Conservation (phyloP, 2,888 invertebrate genomes). For the Pasiphila rectangulata region DNA sequence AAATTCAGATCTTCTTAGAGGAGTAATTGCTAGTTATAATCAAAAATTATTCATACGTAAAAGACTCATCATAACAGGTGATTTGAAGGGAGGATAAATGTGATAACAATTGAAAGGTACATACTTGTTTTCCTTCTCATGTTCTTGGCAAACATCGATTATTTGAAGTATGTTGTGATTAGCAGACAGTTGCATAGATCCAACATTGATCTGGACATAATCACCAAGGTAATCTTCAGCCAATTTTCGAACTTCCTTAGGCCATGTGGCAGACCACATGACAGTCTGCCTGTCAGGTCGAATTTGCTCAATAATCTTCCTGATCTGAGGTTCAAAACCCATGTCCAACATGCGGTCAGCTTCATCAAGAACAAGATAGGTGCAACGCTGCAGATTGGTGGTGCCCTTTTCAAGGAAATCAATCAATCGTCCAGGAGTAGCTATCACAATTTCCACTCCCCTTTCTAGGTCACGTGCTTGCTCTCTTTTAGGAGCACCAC, state of each 20-base stretch:
- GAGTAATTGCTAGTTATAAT: slow-evolving; percentile 56
- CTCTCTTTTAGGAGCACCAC: slow-evolving; percentile 92
- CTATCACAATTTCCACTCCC: slow-evolving; percentile 93
- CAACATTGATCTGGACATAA: slow-evolving; percentile 95
- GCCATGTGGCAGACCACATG: slow-evolving; percentile 99
- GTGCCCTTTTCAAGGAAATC: slow-evolving; percentile 90
- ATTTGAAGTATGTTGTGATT: slow-evolving; percentile 96
- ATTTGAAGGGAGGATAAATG: background rate
- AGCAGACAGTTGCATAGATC: slow-evolving; percentile 91
- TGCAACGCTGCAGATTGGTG: slow-evolving; percentile 87
- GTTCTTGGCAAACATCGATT: slow-evolving; percentile 92
- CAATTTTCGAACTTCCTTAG: slow-evolving; percentile 94
- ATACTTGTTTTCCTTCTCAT: slow-evolving; percentile 88
- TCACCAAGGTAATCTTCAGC: slow-evolving; percentile 96
- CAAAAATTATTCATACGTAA: slow-evolving; percentile 50
- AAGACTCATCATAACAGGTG: slow-evolving; percentile 46
- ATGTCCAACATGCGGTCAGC: slow-evolving; percentile 98
- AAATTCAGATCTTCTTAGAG: slow-evolving; percentile 80
- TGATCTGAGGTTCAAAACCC: slow-evolving; percentile 98
- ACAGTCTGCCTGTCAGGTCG: slow-evolving; percentile 96
- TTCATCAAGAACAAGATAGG: slow-evolving; percentile 93
- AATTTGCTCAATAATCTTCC: slow-evolving; percentile 95
- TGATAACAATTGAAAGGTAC: slow-evolving; percentile 36
- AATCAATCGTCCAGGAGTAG: slow-evolving; percentile 93
- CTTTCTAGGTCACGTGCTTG: slow-evolving; percentile 86